Percentiles rank a stretch among this genome's conserved stretches.
Evolutionary conservation across 2,797 vertebrate genomes (phyloP).

Genomic region (Xyrichtys novacula): DNA sequence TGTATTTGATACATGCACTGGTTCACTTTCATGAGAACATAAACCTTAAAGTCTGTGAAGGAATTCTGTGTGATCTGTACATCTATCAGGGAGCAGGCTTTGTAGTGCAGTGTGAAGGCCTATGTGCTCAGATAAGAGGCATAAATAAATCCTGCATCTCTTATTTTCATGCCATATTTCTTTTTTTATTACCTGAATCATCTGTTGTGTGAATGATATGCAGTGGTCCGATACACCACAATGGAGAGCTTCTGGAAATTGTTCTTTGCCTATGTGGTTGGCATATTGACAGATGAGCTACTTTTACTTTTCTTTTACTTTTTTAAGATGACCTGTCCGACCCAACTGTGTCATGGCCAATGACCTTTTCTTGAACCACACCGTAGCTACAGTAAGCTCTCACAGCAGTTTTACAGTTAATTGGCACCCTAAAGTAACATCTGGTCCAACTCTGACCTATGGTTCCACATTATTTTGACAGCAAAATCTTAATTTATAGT

Average conservation of each 20-base stretch:
- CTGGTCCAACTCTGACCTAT: neutral
- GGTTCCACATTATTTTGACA: no score
- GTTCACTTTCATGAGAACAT: neutral
- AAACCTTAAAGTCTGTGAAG: neutral
- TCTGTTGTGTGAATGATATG: neutral
- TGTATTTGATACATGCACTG: conserved; percentile 4
- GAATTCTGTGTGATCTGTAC: neutral
- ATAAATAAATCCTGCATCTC: neutral
- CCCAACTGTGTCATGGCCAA: neutral
- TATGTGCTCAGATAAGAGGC: neutral
- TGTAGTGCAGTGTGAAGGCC: neutral
- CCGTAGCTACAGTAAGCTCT: neutral
- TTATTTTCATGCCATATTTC: neutral
- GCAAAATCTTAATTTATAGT: no score
- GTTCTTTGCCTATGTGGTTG: neutral
- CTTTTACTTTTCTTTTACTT: neutral
- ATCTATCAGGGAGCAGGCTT: neutral
- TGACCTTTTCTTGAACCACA: neutral
- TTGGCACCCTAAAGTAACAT: no score
- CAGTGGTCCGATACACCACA: neutral
- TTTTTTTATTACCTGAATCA: neutral
- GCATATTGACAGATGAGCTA: neutral
- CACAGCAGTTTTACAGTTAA: no score
- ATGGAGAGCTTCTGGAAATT: neutral
- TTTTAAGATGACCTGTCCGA: conserved; percentile 1